Base-by-base conservation (phyloP, 2,888 invertebrate genomes). In the Ashinkailepas kermadecensis region DNA sequence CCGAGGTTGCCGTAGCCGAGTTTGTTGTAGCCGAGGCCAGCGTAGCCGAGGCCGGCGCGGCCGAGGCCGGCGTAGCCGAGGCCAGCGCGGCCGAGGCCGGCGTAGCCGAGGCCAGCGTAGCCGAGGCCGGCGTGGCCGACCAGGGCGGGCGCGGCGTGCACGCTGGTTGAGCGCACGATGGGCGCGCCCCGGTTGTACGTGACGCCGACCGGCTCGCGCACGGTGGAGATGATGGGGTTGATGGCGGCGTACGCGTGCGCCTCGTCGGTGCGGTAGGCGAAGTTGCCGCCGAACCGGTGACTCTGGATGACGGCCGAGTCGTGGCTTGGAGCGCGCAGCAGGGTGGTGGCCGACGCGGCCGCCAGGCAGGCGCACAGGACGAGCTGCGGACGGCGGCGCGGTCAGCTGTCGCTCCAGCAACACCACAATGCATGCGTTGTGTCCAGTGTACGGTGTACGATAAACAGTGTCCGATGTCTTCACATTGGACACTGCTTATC, bases 201-300 rank as follows among this genome's bases (percentile, higher is more conserved):
- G 81, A 88, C 87, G 82, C 86, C 88, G 64, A 88, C 87, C 81
- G 88, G 88, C 11, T 84, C 83, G 67, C 83, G 82, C 21, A 84
- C 83, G 65, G 85, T 85, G 81, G 85, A 85, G 23, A 87, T 86
- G 78, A 88, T 86, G 82, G 89, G 89, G 84, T 87, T 85, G 84
- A 88, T 85, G 62, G 88, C 87, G 82, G 88, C 87, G 86, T 89
- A 90, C 25, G 89, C 89, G 85, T 90, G 90, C 83, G 88, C 88
- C 86, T 90, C 90, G 80, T 88, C 87, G 79, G 89, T 88, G 85
- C 88, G 89, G 87, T 90, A 90, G 67, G 89, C 89, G 86, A 90
- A 90, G 87, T 89, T 90, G 82, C 89, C 89, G 81, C 89, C 90
- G 82, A 90, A 85, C 59, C 89, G 87, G 82, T 89, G 88, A 64